A percentile compares a stretch with the other conserved stretches of the same genome.
phyloP scores from a whole-genome alignment of 2,888 invertebrate genomes.

The Lycia hirtaria region DNA sequence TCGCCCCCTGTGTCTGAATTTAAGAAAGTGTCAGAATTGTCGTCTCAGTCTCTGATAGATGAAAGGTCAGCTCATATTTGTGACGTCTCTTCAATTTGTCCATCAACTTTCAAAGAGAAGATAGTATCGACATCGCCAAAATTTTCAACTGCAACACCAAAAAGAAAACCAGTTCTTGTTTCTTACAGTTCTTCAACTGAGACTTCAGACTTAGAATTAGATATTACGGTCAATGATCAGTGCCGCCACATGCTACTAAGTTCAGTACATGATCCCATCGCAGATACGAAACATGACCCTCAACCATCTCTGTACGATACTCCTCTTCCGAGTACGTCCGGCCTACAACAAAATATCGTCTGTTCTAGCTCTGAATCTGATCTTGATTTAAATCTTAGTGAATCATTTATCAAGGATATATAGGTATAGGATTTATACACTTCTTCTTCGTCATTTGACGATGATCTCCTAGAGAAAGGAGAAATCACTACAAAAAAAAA shows the following conservation, averaged over 20 bases:
- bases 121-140: conserved; percentile 36
- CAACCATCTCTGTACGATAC: conserved; percentile 43
- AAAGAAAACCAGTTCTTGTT: conserved; percentile 42
- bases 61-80: conserved; percentile 32
- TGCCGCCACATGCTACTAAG: not conserved
- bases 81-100: conserved; percentile 32
- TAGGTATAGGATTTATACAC: too few relatives aligned
- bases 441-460: too few relatives aligned
- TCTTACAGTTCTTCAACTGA: conserved; percentile 41
- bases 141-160: conserved; percentile 37
- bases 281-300: conserved; percentile 34
- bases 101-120: conserved; percentile 34
- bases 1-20: conserved; percentile 31
- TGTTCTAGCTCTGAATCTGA: too few relatives aligned
- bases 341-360: too few relatives aligned
- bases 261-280: not conserved
- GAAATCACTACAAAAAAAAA: conserved; percentile 42
- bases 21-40: conserved; percentile 31
- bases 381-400: conserved; percentile 43
- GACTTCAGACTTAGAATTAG: conserved; percentile 37
- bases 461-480: conserved; percentile 12
- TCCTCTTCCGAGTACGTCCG: conserved; percentile 42
- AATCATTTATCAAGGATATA: conserved; percentile 35
- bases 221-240: conserved; percentile 39
- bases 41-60: conserved; percentile 30